Conservation (phyloP, 2,113 vertebrate genomes). For the Vulpes ferrilata region DNA sequence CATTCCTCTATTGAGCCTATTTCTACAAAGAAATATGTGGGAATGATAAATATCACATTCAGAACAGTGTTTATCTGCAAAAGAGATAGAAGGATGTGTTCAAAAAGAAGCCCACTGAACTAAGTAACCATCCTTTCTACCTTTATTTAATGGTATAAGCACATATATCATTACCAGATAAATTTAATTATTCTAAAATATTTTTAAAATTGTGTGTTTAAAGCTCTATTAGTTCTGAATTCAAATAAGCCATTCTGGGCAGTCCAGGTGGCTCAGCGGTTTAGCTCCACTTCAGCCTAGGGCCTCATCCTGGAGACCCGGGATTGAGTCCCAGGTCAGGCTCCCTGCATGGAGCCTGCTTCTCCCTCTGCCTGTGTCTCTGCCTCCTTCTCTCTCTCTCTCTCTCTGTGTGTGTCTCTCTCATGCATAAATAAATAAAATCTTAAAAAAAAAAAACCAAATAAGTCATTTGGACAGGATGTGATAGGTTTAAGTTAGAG, state of each 20-base stretch:
- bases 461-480: background rate
- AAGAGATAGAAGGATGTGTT: too few species aligned
- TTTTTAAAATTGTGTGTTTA: background rate
- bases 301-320: too few species aligned
- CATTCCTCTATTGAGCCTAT: background rate
- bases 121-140: too few species aligned
- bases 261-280: background rate
- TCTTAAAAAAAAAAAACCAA: background rate
- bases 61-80: too few species aligned
- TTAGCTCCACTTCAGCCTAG: background rate
- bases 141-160: background rate
- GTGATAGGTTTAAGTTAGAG: background rate
- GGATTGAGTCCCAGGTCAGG: background rate
- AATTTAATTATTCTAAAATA: conserved; percentile 31
- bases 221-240: background rate
- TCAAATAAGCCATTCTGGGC: background rate
- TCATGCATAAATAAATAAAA: background rate
- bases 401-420: too few species aligned
- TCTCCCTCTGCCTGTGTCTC: background rate
- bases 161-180: background rate
- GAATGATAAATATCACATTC: too few species aligned
- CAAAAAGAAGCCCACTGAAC: too few species aligned
- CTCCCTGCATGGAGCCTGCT: background rate
- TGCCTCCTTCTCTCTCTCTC: background rate
- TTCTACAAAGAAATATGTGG: too few species aligned